Base-by-base conservation (phyloP, 1,140 invertebrate genomes). In the Papilio aristodemus region DNA sequence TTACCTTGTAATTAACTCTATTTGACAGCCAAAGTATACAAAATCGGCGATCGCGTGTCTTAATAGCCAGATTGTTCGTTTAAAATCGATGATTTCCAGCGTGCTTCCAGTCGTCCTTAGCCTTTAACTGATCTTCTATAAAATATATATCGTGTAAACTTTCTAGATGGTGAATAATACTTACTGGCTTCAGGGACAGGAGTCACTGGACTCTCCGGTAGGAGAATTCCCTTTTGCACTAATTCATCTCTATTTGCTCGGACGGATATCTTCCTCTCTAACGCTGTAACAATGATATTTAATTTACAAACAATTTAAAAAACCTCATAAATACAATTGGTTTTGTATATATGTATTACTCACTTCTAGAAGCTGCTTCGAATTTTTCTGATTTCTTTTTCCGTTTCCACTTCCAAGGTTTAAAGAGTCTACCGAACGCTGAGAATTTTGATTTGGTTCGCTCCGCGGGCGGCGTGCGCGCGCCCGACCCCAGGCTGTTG, bases 381-480 rank as follows among this genome's bases (percentile, higher is more conserved):
- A 99, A 97, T 91, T 98, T 98, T 87, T 99, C 98, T 68, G 97
- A 98, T 93, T 99, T 99, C 94, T 98, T 98, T 96, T 98, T 98
- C 92, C 97, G 94, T 93, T 98, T 97, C 98, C 98, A 99, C 91
- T 99, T 99, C 98, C 98, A 99, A 5, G 98, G 98, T 92, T 98
- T 98, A 90, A 99, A 98, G 79, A 99, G 94, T 92, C 97, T 95
- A 76, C 97, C 97, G 83, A 99, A 93, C 57, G 96, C 96, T 37
- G 97, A 97, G 88, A 99, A 96, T 90, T 98, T 98, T 82, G 97
- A 98, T 91, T 98, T 98, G 74, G 94, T 92, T 96, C 97, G 70
- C 95, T 93, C 74, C 95, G 95, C 78, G 95, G 97, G 89, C 38
- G 89, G 89, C 72, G 96, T 96, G 77, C 96, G 93, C 80, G 96